Base-by-base conservation (phyloP, 1,140 invertebrate species). In the Aphaenogaster floridana region DNA sequence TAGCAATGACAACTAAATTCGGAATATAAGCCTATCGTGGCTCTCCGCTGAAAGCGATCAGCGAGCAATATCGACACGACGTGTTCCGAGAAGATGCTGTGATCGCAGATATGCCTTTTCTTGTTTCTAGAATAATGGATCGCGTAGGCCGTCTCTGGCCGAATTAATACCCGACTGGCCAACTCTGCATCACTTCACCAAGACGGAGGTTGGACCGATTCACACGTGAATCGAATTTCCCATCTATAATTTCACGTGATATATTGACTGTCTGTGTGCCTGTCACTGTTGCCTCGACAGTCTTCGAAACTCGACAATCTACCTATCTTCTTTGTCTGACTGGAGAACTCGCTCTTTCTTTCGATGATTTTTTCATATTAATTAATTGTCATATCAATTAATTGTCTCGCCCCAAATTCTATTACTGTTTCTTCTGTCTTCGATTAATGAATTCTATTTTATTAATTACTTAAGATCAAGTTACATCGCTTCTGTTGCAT, bases 141-240 rank as follows among this genome's bases (percentile, higher is more conserved):
- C 96, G 93, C 97, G 98, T 96, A 97, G 98, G 96, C 97, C 97
- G 93, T 99, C 98, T 90, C 96, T 99, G 95, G 98, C 98, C 92
- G 98, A 99, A 96, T 96, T 99, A 96, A 99, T 99, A 95, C 98
- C 98, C 92, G 98, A 99, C 96, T 99, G 98, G 98, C 98, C 98
- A 93, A 97, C 97, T 93, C 97, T 99, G 92, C 98, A 99, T 96
- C 97, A 97, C 96, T 98, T 98, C 97, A 96, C 96, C 96, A 97
- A 96, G 96, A 96, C 96, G 96, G 97, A 97, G 97, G 97, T 97
- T 97, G 96, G 97, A 96, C 94, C 21, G 21, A 21, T 21, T 21
- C 77, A 86, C 80, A 21, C 21, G 45, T 76, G 54, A 84, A 84
- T 84, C 54, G 45, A 72, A 61, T 36, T 68, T 54, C 54, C 39